phyloP scores from a whole-genome alignment of 2,797 vertebrate genomes.

The Tapera naevia region DNA sequence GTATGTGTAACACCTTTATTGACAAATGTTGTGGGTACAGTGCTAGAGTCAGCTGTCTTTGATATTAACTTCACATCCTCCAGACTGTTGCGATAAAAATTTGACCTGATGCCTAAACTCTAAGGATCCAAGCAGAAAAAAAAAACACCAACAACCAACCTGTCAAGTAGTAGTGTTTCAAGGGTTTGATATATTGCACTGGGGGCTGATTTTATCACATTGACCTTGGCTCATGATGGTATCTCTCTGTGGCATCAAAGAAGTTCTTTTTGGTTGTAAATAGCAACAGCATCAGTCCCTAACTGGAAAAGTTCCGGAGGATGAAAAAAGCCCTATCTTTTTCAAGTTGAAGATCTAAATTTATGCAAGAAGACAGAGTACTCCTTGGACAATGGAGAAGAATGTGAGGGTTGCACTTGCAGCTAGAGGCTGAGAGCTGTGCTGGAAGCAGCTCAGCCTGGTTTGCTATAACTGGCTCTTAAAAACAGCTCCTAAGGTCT shows the following conservation, averaged over 20 bases:
- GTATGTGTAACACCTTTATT: not conserved
- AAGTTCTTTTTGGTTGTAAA: constrained; percentile 1
- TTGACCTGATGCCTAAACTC: not conserved
- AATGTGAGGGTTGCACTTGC: not conserved
- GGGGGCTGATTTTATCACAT: not conserved
- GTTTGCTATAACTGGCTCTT: not conserved
- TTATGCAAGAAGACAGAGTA: not conserved
- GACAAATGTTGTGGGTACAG: not conserved
- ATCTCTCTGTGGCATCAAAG: not conserved
- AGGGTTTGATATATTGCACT: not conserved
- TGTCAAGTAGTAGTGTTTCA: not conserved
- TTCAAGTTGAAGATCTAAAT: not conserved
- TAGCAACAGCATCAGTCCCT: not conserved
- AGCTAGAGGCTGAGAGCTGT: not conserved
- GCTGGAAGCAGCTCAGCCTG: not conserved
- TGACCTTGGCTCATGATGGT: not conserved
- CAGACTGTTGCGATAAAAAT: not conserved
- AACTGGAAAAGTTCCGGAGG: not conserved
- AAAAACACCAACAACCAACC: not conserved
- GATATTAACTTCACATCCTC: not conserved
- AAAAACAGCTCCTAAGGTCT: not conserved
- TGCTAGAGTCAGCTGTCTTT: not conserved
- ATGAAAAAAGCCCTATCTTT: not conserved
- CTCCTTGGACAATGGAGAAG: not conserved
- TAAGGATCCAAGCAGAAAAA: not conserved